Evolutionary conservation across 2,797 vertebrate species (phyloP).

Genomic region (Morus bassanus): DNA sequence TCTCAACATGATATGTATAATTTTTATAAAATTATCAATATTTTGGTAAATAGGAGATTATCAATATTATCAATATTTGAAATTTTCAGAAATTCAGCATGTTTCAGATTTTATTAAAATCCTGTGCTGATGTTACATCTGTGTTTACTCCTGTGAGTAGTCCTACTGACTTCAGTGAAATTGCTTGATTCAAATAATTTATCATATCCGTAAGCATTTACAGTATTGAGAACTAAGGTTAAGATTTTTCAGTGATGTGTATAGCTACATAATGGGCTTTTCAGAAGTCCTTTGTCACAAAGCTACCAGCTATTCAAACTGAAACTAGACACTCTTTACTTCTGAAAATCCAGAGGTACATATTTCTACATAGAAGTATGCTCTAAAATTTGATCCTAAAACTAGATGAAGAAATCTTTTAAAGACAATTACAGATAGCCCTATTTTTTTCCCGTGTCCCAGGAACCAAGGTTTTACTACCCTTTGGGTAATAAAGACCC

Average conservation of each 20-base stretch:
- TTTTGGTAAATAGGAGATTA: neutral
- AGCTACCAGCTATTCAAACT: neutral
- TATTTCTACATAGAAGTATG: neutral
- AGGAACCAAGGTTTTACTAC: neutral
- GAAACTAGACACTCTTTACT: neutral
- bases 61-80: neutral
- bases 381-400: neutral
- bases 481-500: neutral
- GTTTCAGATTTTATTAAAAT: neutral
- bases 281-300: neutral
- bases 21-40: neutral
- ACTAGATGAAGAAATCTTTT: neutral
- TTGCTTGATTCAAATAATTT: neutral
- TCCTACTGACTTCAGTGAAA: neutral
- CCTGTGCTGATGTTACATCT: neutral
- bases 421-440: neutral
- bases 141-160: neutral
- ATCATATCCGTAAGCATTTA: neutral
- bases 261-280: neutral
- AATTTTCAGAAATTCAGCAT: neutral
- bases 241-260: neutral
- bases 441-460: no score
- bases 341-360: neutral
- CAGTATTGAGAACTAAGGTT: neutral
- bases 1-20: neutral